Base-by-base conservation (phyloP, 2,888 invertebrate species). In the Hirtodrosophila confusa region DNA sequence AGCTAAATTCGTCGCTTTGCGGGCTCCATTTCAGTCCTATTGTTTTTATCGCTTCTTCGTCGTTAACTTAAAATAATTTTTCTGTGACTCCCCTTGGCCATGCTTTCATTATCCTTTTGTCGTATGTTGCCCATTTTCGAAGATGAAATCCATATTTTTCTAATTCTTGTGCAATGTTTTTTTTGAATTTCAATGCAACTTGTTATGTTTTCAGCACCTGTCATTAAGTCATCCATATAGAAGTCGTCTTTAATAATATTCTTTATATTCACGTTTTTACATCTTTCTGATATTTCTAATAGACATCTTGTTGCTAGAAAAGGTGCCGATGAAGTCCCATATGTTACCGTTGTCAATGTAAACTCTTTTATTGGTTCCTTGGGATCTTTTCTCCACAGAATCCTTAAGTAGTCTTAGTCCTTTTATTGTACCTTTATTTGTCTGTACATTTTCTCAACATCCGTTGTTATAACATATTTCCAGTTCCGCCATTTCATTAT, bases 11-110 rank as follows among this genome's bases (percentile, higher is more conserved):
- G n/a, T 58, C 37, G 3, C 39, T 45, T 10, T 10, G 5, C 0
- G 35, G 51, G 11, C 43, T 37, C 45, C 51, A 60, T 27, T 58
- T n/a, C 3, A 50, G n/a, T n/a, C n/a, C n/a, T n/a, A n/a, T n/a
- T 6, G 58, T 44, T 24, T 44, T 44, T 1, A 50, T 11, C 8
- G 37, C n/a, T 39, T 58, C 39, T 29, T 50, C 43, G 8, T 57
- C 17, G 2, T 44, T 10, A 17, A 45, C 11, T 35, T 24, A 35
- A 8, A 31, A 31, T 7, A 31, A 7, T 31, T 31, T 31, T 7
- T 31, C 9, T 3, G 7, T 31, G 3, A 8, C 9, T 31, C 8
- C 2, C 3, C 5, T 9, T 2, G 7, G 8, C 9, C 7, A 7
- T 9, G 9, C 9, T 0, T 31, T 31, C 5, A 1, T 31, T 7